Evolutionary conservation across 2,797 vertebrate genomes (phyloP).

Genomic region (Poecilia gillii): DNA sequence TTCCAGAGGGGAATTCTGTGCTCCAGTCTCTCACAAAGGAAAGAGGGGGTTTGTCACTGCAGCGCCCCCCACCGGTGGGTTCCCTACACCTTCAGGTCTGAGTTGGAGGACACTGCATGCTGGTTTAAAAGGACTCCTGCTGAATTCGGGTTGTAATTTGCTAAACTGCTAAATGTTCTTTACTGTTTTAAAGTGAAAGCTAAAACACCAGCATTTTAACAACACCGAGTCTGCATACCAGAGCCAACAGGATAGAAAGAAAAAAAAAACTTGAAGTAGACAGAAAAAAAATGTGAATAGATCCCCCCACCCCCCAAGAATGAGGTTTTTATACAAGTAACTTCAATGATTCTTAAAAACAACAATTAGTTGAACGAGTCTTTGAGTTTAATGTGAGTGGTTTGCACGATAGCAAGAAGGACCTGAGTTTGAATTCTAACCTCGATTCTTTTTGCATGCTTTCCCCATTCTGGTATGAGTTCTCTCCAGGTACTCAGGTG

Average conservation of each 20-base stretch:
- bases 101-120: conserved; percentile 2
- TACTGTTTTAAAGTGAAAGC: background rate
- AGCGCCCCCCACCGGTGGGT: conserved; percentile 60
- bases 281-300: background rate
- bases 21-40: conserved; percentile 18
- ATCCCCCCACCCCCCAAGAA: background rate
- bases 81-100: conserved; percentile 1
- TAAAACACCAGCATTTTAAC: background rate
- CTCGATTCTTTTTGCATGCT: background rate
- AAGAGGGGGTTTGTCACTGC: conserved; percentile 27
- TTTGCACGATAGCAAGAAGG: background rate
- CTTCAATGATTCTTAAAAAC: background rate
- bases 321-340: background rate
- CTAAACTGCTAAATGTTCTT: background rate
- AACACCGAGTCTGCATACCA: background rate
- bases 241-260: background rate
- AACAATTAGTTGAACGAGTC: background rate
- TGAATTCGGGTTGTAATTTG: background rate
- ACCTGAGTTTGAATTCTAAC: background rate
- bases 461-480: background rate
- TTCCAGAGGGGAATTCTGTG: conserved; percentile 52
- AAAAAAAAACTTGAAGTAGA: background rate
- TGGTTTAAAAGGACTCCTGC: background rate
- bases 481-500: background rate
- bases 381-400: background rate